Base-by-base conservation (phyloP, 2,113 vertebrate genomes). In the Acinonyx jubatus region DNA sequence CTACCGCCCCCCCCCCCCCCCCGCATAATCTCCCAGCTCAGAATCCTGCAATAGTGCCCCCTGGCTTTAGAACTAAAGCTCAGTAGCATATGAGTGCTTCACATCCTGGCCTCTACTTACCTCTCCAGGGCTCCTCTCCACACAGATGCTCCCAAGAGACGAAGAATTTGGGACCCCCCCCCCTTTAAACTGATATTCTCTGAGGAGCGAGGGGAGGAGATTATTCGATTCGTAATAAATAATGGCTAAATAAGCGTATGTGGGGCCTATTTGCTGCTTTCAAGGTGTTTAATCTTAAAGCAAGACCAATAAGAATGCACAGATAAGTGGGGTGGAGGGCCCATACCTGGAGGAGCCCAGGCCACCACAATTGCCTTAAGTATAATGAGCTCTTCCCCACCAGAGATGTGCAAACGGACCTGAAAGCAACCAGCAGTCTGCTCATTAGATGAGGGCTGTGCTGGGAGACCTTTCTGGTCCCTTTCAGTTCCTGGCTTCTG, bases 361-460 rank as follows among this genome's bases (percentile, higher is more conserved):
- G 79, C 16, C 52, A 55, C 82, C 76, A 55, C 71, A 61, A 74
- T 10, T 55, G 18, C 82, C 55, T 61, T 9, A 4, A 31, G 10
- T 5, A 27, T 27, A 50, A 1, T 4, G 48, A 69, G 21, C 31
- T 27, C 73, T 65, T 84, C 10, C 45, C 36, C 15, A 2, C 3
- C 45, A 48, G 19, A 55, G 52, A 5, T 2, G 4, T 45, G 9
- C 63, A 61, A 36, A 69, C 38, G 36, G 48, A 57, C 12, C 66
- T 18, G 2, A 73, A 38, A 18, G 61, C 63, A 21, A 1, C 27
- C 0, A 19, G 18, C 16, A 10, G 5, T 8, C 11, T 15, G 21
- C 23, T 27, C 36, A 9, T 9, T 21, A 21, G n/a, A 38, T 0
- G 31, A 74, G 12, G 25, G 2, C 84, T 36, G 33, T n/a, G 5